Percentiles rank a stretch among this genome's conserved stretches.
Conservation (phyloP, 2,797 vertebrate genomes). For the Peromyscus nudipes region DNA sequence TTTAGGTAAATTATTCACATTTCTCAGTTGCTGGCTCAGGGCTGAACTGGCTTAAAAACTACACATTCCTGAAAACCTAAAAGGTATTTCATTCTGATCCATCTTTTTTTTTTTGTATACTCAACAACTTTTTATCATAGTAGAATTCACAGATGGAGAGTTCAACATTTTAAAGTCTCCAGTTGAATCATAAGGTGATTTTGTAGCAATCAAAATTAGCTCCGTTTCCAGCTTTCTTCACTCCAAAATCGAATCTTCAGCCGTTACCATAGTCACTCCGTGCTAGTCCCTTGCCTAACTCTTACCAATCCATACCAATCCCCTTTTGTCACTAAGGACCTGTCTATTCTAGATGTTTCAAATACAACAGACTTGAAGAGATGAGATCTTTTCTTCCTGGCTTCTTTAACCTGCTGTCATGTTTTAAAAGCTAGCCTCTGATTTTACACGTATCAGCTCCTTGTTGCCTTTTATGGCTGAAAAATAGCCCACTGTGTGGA, state of each 20-base stretch:
- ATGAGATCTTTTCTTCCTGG: neutral
- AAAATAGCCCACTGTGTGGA: neutral
- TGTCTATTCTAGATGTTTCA: neutral
- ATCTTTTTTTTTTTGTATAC: neutral
- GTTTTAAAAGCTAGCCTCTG: neutral
- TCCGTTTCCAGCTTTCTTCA: neutral
- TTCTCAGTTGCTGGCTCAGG: neutral
- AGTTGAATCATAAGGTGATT: neutral
- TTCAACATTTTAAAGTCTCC: neutral
- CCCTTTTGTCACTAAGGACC: neutral
- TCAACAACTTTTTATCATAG: neutral
- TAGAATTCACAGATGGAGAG: neutral
- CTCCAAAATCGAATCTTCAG: neutral
- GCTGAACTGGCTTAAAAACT: neutral
- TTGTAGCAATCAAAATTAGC: neutral
- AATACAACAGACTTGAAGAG: neutral
- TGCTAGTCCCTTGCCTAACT: fast-evolving
- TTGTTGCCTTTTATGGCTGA: neutral
- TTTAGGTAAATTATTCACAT: conserved; percentile 16
- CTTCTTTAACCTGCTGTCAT: neutral
- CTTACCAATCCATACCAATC: neutral
- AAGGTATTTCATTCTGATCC: neutral
- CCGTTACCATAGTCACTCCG: neutral
- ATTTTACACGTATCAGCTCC: too few species aligned
- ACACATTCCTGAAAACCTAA: neutral